Percentiles rank a stretch among this genome's conserved stretches.
Conservation (phyloP, 2,888 invertebrate species). For the Andrena haemorrhoa region DNA sequence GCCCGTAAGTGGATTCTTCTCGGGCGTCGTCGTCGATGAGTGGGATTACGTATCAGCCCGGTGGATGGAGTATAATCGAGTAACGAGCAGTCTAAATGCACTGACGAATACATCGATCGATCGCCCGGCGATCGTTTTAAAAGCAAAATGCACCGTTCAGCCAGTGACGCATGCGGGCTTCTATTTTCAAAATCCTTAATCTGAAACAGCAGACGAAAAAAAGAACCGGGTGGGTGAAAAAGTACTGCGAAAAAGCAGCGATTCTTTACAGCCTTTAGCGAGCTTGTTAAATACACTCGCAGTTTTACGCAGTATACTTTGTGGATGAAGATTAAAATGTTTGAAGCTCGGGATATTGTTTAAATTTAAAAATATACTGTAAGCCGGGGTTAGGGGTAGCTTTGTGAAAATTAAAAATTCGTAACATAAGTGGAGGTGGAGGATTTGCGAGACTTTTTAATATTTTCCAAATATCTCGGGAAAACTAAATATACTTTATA, state of each 20-base stretch:
- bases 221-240: not conserved
- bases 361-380: not conserved
- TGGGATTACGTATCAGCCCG: constrained; percentile 58
- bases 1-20: constrained; percentile 69
- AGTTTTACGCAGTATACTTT: not conserved
- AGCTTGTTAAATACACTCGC: no score
- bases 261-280: no score
- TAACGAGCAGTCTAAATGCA: constrained; percentile 59
- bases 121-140: not conserved
- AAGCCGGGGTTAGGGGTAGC: no score
- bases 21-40: constrained; percentile 60
- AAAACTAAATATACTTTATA: no score
- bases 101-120: constrained; percentile 14
- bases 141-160: not conserved
- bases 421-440: no score
- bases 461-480: no score
- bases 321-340: not conserved
- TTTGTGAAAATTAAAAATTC: no score
- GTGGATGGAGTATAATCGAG: constrained; percentile 46
- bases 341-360: not conserved
- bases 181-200: not conserved
- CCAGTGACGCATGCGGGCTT: not conserved
- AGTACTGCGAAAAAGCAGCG: not conserved
- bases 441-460: no score
- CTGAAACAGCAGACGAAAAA: not conserved